Percentiles rank a stretch among this genome's conserved stretches.
Evolutionary conservation across 1,140 invertebrate genomes (phyloP).

Genomic region (Thaumetopoea pityocampa): DNA sequence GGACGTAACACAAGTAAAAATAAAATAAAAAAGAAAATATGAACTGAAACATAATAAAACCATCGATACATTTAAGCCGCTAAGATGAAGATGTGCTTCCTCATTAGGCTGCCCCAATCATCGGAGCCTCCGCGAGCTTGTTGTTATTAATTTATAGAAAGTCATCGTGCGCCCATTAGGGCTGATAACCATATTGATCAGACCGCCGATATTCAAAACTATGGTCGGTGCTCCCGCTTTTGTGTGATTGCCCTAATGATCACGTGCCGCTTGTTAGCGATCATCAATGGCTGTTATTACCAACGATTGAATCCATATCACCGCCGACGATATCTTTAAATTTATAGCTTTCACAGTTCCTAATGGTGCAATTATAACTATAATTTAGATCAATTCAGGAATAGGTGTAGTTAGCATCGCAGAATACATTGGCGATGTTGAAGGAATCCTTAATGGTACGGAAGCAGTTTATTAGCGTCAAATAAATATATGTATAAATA

Average conservation of each 20-base stretch:
- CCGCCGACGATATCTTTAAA: constrained; percentile 43
- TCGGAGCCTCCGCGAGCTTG: constrained; percentile 37
- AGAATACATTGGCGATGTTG: constrained; percentile 14
- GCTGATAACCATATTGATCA: constrained; percentile 67
- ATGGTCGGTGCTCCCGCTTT: constrained; percentile 33
- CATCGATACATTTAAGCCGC: constrained; percentile 34
- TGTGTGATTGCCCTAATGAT: constrained; percentile 67
- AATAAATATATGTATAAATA: too few species aligned
- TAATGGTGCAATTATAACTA: constrained; percentile 58
- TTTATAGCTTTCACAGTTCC: constrained; percentile 65
- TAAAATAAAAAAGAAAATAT: constrained; percentile 42
- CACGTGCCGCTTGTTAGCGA: constrained; percentile 65
- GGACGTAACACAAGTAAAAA: constrained; percentile 36
- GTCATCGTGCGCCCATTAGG: constrained; percentile 67
- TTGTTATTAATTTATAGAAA: constrained; percentile 75
- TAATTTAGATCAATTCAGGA: constrained; percentile 40
- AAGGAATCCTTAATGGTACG: constrained; percentile 13
- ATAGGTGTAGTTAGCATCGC: constrained; percentile 31
- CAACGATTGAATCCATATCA: constrained; percentile 50
- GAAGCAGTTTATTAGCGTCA: constrained; percentile 22
- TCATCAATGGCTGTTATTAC: constrained; percentile 55
- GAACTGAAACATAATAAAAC: constrained; percentile 39
- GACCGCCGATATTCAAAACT: constrained; percentile 43
- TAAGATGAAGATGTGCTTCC: constrained; percentile 58
- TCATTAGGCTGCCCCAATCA: constrained; percentile 63